phyloP scores from a whole-genome alignment of 2,113 vertebrate genomes.

The Gnathonemus longibarbis region DNA sequence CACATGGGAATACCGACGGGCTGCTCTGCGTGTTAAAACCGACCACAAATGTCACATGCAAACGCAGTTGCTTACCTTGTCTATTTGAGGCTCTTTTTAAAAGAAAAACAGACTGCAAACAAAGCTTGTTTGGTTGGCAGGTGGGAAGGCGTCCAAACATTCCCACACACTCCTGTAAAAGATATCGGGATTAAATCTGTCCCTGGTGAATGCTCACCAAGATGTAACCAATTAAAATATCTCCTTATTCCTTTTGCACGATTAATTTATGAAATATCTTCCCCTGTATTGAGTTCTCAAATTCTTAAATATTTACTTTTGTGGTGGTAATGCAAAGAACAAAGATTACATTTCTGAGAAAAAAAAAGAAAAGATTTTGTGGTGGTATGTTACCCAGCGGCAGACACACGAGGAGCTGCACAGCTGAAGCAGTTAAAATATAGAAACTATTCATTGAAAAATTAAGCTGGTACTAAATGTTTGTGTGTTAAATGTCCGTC shows the following conservation, averaged over 20 bases:
- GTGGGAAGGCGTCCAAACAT: constrained; percentile 41
- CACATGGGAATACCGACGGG: constrained; percentile 26
- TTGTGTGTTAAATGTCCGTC: background rate
- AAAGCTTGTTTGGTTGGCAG: constrained; percentile 27
- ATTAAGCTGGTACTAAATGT: background rate
- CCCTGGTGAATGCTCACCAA: constrained; percentile 37
- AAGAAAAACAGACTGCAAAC: constrained; percentile 36
- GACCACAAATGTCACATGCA: background rate
- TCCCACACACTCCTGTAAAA: constrained; percentile 31
- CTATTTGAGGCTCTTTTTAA: constrained; percentile 39
- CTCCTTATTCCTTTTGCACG: constrained; percentile 6
- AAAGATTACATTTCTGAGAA: background rate
- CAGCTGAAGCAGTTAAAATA: background rate
- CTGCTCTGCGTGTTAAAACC: constrained; percentile 11
- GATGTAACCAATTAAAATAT: constrained; percentile 28
- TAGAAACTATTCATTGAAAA: background rate
- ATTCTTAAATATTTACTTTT: constrained; percentile 6
- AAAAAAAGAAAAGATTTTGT: background rate
- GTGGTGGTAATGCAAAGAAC: background rate
- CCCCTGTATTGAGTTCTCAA: background rate
- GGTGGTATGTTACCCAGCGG: background rate
- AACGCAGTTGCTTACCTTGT: constrained; percentile 37
- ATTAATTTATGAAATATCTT: background rate
- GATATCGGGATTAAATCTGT: constrained; percentile 34
- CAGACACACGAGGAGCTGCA: background rate